A percentile compares a stretch with the other conserved stretches of the same genome.
These are phyloP conservation scores for Nudaria mundana DNA, from an alignment of 2,888 invertebrate genomes.

Conservation along the genomic window DNA sequence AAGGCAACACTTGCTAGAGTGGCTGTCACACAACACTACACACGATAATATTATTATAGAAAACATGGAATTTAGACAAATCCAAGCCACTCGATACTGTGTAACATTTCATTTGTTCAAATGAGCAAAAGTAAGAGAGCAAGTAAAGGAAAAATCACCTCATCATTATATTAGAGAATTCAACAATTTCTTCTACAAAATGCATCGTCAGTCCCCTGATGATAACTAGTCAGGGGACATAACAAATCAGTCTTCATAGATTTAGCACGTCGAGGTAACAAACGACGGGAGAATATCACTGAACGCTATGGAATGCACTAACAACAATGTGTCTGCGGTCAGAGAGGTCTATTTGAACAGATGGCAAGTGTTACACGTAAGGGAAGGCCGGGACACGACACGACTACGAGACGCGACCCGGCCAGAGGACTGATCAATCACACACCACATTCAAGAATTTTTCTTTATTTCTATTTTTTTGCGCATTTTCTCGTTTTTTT, in stretches of 20 bases:
- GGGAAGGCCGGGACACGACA: slow-evolving; percentile 39
- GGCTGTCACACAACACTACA: slow-evolving; percentile 36
- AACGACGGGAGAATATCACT: slow-evolving; percentile 32
- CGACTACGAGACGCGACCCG: slow-evolving; percentile 28
- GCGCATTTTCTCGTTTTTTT: slow-evolving; percentile 53
- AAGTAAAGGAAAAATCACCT: slow-evolving; percentile 60
- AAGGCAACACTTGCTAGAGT: slow-evolving; percentile 59
- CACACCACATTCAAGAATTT: slow-evolving; percentile 77
- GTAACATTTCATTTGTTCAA: slow-evolving; percentile 68
- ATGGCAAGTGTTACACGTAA: slow-evolving; percentile 69
- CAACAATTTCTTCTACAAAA: slow-evolving; percentile 66
- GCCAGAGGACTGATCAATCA: slow-evolving; percentile 71
- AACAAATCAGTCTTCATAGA: slow-evolving; percentile 59
- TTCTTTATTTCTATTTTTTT: slow-evolving; percentile 78
- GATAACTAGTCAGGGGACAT: slow-evolving; percentile 50
- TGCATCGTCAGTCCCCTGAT: slow-evolving; percentile 67
- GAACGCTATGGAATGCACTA: slow-evolving; percentile 33
- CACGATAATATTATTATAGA: too few relatives aligned
- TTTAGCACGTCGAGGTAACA: slow-evolving; percentile 43
- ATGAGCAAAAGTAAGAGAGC: slow-evolving; percentile 63
- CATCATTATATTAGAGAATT: slow-evolving; percentile 44
- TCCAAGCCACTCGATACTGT: slow-evolving; percentile 53
- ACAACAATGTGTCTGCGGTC: slow-evolving; percentile 17
- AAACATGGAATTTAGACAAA: slow-evolving; percentile 46
- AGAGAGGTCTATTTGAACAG: slow-evolving; percentile 53